Evolutionary conservation across 2,888 invertebrate genomes (phyloP).

Genomic region (Platycheirus rosarum): DNA sequence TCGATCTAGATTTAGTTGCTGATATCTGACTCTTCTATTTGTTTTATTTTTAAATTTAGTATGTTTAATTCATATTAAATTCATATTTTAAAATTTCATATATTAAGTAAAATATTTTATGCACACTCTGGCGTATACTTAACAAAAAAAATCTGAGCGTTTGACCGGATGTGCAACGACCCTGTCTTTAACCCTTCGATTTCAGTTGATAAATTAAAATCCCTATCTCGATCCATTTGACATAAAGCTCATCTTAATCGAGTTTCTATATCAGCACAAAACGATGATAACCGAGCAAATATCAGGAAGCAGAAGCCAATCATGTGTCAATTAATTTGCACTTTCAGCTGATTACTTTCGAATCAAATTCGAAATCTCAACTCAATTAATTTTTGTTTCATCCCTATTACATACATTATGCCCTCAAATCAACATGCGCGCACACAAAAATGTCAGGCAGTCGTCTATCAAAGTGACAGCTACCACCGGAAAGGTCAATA

Average conservation of each 20-base stretch:
- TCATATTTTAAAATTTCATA: too few species aligned
- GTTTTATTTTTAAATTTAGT: too few species aligned
- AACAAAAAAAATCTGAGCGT: not conserved
- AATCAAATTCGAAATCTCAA: constrained; percentile 3
- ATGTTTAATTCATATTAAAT: too few species aligned
- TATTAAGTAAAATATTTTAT: too few species aligned
- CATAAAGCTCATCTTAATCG: constrained; percentile 2
- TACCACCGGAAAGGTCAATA: constrained; percentile 13
- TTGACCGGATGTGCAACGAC: not conserved
- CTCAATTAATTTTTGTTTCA: not conserved
- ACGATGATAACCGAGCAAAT: not conserved
- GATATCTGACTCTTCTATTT: too few species aligned
- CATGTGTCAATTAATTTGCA: constrained; percentile 36
- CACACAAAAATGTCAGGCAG: not conserved
- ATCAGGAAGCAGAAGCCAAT: constrained; percentile 14
- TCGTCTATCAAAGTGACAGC: not conserved
- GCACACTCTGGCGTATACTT: constrained; percentile 2
- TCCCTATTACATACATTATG: too few species aligned
- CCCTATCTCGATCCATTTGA: not conserved
- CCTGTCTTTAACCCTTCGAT: not conserved
- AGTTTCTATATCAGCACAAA: not conserved
- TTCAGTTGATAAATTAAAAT: not conserved
- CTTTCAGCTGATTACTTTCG: constrained; percentile 11
- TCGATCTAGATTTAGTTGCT: too few species aligned
- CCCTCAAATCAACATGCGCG: too few species aligned